These are phyloP conservation scores for Bombus sibiricus DNA, from an alignment of 1,140 invertebrate species.

Conservation along the genomic window DNA sequence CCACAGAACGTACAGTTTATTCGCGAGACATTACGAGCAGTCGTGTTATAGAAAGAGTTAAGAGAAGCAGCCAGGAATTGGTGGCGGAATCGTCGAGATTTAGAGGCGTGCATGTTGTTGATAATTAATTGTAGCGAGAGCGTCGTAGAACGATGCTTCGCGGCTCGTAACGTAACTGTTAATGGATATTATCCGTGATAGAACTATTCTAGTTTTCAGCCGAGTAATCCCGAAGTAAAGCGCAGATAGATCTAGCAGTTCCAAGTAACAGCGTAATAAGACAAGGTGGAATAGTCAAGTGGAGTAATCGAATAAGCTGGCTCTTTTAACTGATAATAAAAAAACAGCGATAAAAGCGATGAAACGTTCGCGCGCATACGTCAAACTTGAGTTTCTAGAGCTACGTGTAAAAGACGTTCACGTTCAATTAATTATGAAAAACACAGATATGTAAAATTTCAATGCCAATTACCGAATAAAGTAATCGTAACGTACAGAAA, in stretches of 20 bases:
- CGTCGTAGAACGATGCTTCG: slow-evolving; percentile 47
- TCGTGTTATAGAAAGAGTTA: slow-evolving; percentile 40
- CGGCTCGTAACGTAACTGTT: slow-evolving; percentile 54
- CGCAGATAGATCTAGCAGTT: slow-evolving; percentile 52
- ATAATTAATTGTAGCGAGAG: slow-evolving; percentile 52
- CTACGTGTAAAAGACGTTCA: not conserved
- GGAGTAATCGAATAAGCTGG: slow-evolving; percentile 40
- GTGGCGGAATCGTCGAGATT: slow-evolving; percentile 42
- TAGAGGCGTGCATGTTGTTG: slow-evolving; percentile 43
- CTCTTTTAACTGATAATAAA: slow-evolving; percentile 30
- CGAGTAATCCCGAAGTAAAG: slow-evolving; percentile 51
- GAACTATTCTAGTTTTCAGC: slow-evolving; percentile 54
- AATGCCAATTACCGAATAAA: no score
- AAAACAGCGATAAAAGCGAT: slow-evolving; percentile 11
- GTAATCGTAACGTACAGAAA: no score
- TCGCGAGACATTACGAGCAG: slow-evolving; percentile 31
- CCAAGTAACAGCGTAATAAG: slow-evolving; percentile 45
- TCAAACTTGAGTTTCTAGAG: not conserved
- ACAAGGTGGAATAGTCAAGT: slow-evolving; percentile 47
- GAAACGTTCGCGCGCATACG: not conserved
- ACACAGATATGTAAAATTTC: not conserved
- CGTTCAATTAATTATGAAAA: not conserved
- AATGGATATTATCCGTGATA: slow-evolving; percentile 52
- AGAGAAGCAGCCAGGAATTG: slow-evolving; percentile 24
- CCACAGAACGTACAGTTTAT: not conserved